Conservation (phyloP, 2,113 vertebrate genomes). For the Hyperoodon ampullatus region DNA sequence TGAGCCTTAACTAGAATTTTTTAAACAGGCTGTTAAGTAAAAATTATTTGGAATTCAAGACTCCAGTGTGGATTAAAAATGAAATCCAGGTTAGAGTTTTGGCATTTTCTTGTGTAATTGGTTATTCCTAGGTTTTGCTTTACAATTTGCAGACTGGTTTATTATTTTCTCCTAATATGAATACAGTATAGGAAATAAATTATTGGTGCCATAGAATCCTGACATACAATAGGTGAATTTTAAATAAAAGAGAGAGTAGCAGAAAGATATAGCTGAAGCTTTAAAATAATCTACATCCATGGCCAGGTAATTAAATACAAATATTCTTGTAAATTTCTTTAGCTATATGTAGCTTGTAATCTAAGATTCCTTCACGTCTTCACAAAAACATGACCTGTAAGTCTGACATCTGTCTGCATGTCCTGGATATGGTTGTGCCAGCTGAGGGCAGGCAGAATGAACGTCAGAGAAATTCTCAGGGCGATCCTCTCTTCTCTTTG, state of each 20-base stretch:
- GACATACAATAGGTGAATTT: not conserved
- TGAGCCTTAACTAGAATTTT: not conserved
- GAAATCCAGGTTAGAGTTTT: not conserved
- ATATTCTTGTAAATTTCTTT: not conserved
- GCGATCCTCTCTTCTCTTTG: not conserved
- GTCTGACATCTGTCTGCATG: not conserved
- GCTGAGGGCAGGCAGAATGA: not conserved
- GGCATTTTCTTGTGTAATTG: not conserved
- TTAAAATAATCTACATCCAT: not conserved
- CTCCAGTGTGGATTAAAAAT: not conserved
- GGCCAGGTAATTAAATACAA: not conserved
- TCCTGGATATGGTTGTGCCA: not conserved
- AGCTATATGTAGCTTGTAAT: not conserved
- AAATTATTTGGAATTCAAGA: not conserved
- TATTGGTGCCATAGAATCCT: not conserved
- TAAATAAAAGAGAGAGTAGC: not conserved
- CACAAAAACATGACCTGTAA: not conserved
- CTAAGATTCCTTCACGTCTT: not conserved
- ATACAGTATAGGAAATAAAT: not conserved
- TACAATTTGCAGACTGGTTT: not conserved
- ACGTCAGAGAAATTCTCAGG: not conserved
- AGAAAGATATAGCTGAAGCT: not conserved
- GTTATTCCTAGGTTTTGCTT: slow-evolving; percentile 2
- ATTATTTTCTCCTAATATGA: not conserved
- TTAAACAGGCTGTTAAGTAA: not conserved